phyloP scores from a whole-genome alignment of 2,797 vertebrate species.

The Spinibarbus caldwelli region DNA sequence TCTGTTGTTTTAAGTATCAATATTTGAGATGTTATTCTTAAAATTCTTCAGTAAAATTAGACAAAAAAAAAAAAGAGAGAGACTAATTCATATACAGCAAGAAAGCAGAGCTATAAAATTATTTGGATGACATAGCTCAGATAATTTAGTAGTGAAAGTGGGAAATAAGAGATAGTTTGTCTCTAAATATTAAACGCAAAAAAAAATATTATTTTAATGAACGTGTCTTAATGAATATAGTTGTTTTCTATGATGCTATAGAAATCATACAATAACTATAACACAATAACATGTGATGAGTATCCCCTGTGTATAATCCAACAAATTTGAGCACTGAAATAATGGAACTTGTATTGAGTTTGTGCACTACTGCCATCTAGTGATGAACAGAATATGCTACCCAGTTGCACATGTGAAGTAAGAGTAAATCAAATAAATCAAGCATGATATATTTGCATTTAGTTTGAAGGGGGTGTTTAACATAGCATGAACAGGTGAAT shows the following conservation, averaged over 20 bases:
- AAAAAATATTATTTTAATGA: not conserved
- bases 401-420: constrained; percentile 57
- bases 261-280: not conserved
- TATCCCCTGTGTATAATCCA: not conserved
- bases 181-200: not conserved
- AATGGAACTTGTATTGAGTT: constrained; percentile 68
- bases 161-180: not conserved
- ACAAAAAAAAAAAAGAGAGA: not conserved
- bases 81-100: not conserved
- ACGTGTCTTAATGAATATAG: not conserved
- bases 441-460: not conserved
- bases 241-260: not conserved
- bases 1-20: not conserved
- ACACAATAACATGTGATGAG: not conserved
- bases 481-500: not conserved
- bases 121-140: not conserved
- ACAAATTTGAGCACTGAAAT: not conserved
- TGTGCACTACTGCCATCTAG: constrained; percentile 82
- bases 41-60: not conserved
- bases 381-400: constrained; percentile 62
- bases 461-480: not conserved
- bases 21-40: not conserved
- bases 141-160: not conserved
- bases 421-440: constrained; percentile 60
- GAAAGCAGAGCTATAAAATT: not conserved